Percentiles rank a stretch among this genome's conserved stretches.
Conservation (phyloP, 1,140 invertebrate species). For the Mya arenaria region DNA sequence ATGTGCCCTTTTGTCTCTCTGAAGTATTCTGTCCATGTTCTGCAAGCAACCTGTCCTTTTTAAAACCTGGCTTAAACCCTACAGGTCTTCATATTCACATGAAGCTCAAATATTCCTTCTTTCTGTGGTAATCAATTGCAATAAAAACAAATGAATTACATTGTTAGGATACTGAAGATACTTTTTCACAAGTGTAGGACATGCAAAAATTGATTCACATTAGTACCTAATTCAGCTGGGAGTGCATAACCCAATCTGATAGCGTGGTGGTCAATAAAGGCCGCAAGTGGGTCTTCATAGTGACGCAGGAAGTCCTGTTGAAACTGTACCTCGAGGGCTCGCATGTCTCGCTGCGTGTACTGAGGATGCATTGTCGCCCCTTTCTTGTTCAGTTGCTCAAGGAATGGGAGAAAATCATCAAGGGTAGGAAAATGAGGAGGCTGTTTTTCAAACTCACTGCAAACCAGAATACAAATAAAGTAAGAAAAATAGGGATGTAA, state of each 20-base stretch:
- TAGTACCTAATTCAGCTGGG: slow-evolving; percentile 26
- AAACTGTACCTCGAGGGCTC: slow-evolving; percentile 43
- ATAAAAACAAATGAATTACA: too few relatives aligned
- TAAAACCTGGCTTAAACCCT: too few relatives aligned
- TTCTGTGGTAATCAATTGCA: too few relatives aligned
- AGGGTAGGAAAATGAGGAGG: slow-evolving; percentile 57
- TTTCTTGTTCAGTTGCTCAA: slow-evolving; percentile 56
- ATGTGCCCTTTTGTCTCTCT: too few relatives aligned
- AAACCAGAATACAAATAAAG: background rate
- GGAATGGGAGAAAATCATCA: slow-evolving; percentile 49
- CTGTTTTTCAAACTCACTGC: slow-evolving; percentile 53
- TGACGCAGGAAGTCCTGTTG: slow-evolving; percentile 24
- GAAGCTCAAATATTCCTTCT: too few relatives aligned
- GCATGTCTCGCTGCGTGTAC: slow-evolving; percentile 53
- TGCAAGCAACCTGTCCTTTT: too few relatives aligned
- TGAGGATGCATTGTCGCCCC: slow-evolving; percentile 59
- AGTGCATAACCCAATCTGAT: slow-evolving; percentile 35
- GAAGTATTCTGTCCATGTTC: too few relatives aligned
- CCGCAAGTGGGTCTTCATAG: slow-evolving; percentile 52
- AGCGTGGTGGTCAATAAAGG: slow-evolving; percentile 53
- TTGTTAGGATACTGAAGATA: too few relatives aligned
- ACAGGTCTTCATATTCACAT: too few relatives aligned
- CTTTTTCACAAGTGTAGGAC: too few relatives aligned
- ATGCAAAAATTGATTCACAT: background rate
- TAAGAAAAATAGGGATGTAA: background rate